Evolutionary conservation across 2,888 invertebrate genomes (phyloP).

Genomic region (Philaethria dido): DNA sequence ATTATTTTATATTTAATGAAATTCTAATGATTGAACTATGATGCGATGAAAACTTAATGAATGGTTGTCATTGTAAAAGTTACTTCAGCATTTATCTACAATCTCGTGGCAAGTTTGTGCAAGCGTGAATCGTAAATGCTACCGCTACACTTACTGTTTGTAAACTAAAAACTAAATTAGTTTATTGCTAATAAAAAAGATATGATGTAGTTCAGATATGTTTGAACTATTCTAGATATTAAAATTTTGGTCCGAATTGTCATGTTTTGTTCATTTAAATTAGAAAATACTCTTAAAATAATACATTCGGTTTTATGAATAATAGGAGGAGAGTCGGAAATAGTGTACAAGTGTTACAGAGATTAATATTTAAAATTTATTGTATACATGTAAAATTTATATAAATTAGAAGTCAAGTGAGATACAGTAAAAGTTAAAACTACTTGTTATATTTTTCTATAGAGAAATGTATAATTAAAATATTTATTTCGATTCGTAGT

Average conservation of each 20-base stretch:
- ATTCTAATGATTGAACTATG: not conserved
- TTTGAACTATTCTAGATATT: conserved; percentile 63
- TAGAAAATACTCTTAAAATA: conserved; percentile 19
- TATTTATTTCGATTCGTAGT: conserved; percentile 15
- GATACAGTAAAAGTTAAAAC: conserved; percentile 9
- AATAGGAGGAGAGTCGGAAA: not conserved
- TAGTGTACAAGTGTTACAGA: conserved; percentile 22
- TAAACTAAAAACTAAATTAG: conserved; percentile 39
- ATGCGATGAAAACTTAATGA: not conserved
- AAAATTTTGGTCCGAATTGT: conserved; percentile 70
- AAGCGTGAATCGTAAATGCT: conserved; percentile 51
- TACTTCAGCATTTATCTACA: not conserved
- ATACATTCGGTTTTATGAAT: not conserved
- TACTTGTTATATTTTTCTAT: conserved; percentile 7
- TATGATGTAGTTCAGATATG: conserved; percentile 77
- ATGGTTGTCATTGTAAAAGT: not conserved
- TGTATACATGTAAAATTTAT: conserved; percentile 24
- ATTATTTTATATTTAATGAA: not conserved
- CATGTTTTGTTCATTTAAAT: conserved; percentile 31
- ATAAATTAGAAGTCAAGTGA: conserved; percentile 14
- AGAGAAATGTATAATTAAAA: conserved; percentile 15
- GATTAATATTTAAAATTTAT: conserved; percentile 8
- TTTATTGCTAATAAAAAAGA: conserved; percentile 76
- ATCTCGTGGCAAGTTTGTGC: conserved; percentile 49
- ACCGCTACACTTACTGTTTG: conserved; percentile 29